A percentile compares a stretch with the other conserved stretches of the same genome.
Conservation (phyloP, 92 coral and sea anemone genomes). For the Heteractis magnifica region DNA sequence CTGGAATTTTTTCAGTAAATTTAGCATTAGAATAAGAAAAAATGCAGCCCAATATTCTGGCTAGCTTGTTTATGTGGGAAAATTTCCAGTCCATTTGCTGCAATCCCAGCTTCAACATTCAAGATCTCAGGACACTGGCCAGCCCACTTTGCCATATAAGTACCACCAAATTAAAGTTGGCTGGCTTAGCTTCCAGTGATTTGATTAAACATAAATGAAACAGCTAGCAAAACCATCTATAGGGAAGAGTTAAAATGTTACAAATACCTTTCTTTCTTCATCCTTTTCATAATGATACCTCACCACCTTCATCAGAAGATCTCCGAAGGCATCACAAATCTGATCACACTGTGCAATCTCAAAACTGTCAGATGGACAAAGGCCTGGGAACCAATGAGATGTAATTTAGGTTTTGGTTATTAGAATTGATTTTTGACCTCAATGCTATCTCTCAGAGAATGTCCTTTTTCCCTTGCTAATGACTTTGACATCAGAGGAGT, state of each 20-base stretch:
- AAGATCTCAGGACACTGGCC: too few relatives aligned
- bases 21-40: too few relatives aligned
- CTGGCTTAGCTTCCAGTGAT: not conserved
- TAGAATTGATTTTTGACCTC: not conserved
- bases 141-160: too few relatives aligned
- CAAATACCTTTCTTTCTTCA: slow-evolving; percentile 30
- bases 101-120: too few relatives aligned
- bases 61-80: too few relatives aligned
- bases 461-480: not conserved
- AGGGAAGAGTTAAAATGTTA: not conserved
- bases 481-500: too few relatives aligned
- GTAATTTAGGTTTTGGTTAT: not conserved
- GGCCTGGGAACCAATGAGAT: slow-evolving; percentile 16
- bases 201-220: not conserved
- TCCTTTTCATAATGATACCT: slow-evolving; percentile 16
- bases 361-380: slow-evolving; percentile 28
- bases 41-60: too few relatives aligned
- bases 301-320: slow-evolving; percentile 7
- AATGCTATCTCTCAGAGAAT: not conserved
- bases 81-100: too few relatives aligned
- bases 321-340: slow-evolving; percentile 9
- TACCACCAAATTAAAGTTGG: too few relatives aligned
- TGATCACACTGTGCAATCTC: slow-evolving; percentile 32
- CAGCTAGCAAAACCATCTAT: not conserved
- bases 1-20: too few relatives aligned